Percentiles rank a stretch among this genome's conserved stretches.
These are phyloP conservation scores for Ceratosolen fusciceps DNA, from an alignment of 1,140 invertebrate species.

Conservation along the genomic window DNA sequence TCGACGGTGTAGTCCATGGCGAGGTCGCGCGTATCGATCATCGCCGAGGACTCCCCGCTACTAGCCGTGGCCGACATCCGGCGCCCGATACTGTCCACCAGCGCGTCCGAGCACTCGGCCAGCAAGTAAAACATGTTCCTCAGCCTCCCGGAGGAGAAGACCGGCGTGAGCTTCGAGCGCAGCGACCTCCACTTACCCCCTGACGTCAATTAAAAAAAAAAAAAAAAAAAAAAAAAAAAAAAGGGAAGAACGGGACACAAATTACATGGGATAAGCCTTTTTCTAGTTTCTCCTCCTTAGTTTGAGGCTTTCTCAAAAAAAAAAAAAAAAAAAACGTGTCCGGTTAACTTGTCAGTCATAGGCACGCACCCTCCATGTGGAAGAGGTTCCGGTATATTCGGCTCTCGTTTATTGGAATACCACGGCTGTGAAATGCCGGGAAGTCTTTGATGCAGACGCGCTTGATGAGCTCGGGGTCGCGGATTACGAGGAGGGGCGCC, in stretches of 20 bases:
- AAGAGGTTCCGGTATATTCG: conserved; percentile 64
- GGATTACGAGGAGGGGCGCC: conserved; percentile 68
- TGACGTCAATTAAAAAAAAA: no score
- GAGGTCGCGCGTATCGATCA: conserved; percentile 67
- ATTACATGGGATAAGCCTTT: no score
- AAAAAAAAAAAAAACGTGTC: no score
- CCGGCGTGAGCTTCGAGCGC: conserved; percentile 70
- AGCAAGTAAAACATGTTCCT: conserved; percentile 73
- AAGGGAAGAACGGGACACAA: no score
- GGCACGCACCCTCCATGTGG: conserved; percentile 63
- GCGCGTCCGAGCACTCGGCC: conserved; percentile 62
- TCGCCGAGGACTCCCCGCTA: conserved; percentile 12
- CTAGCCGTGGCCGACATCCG: conserved; percentile 41
- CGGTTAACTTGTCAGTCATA: no score
- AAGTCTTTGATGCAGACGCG: conserved; percentile 72
- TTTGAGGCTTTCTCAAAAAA: no score
- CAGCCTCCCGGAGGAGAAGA: conserved; percentile 73
- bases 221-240: no score
- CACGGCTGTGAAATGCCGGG: conserved; percentile 68
- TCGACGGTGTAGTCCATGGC: conserved; percentile 73
- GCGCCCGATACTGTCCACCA: conserved; percentile 49
- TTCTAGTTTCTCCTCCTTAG: no score
- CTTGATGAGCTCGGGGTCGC: conserved; percentile 72
- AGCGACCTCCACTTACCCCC: conserved; percentile 70
- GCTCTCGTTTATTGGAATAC: conserved; percentile 63